Conservation (phyloP, 2,113 vertebrate species). For the Collichthys lucidus region DNA sequence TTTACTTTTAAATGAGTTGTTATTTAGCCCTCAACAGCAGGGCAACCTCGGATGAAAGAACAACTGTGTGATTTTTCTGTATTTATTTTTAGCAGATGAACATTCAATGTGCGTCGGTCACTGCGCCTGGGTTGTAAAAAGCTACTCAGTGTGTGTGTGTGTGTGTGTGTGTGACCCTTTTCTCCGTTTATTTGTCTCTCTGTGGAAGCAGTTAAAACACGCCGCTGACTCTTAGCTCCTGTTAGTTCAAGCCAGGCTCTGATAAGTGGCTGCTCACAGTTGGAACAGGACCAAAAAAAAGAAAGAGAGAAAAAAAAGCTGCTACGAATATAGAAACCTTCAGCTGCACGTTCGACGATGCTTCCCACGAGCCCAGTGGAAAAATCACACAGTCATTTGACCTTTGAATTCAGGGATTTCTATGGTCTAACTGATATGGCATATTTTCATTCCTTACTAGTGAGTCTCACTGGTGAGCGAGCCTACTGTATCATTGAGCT, state of each 20-base stretch:
- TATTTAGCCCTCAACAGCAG: not conserved
- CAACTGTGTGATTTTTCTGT: not conserved
- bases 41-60: not conserved
- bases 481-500: conserved; percentile 8
- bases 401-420: conserved; percentile 35
- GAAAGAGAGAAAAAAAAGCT: not conserved
- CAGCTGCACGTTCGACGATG: not conserved
- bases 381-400: conserved; percentile 10
- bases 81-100: conserved; percentile 11
- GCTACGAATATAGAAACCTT: not conserved
- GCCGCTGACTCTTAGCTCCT: conserved; percentile 49
- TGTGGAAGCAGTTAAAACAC: conserved; percentile 1
- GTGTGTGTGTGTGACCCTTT: not conserved
- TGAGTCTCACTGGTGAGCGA: conserved; percentile 11
- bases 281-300: conserved; percentile 42
- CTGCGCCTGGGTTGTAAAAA: not conserved
- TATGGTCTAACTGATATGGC: conserved; percentile 14
- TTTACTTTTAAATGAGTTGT: not conserved
- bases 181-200: conserved; percentile 31
- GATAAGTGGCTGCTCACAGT: conserved; percentile 57
- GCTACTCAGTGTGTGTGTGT: not conserved
- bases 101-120: not conserved
- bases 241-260: conserved; percentile 63
- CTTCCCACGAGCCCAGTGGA: conserved; percentile 36
- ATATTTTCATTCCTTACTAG: conserved; percentile 40